phyloP scores from a whole-genome alignment of 2,797 vertebrate species.

The Taenioides sp. region DNA sequence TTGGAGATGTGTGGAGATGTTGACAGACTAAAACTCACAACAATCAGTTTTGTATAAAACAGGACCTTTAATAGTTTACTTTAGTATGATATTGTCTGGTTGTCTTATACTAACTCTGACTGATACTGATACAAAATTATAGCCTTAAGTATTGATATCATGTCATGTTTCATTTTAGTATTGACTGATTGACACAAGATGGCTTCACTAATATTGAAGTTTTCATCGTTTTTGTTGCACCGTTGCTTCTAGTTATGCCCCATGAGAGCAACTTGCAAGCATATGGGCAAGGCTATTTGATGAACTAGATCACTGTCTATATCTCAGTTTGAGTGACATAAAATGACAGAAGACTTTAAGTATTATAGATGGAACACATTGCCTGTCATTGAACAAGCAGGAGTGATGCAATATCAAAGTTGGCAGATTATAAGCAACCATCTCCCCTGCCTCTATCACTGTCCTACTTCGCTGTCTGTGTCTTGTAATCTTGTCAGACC shows the following conservation, averaged over 20 bases:
- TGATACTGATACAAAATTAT: no score
- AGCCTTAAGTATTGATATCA: no score
- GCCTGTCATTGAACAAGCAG: not conserved
- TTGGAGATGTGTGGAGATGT: no score
- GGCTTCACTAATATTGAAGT: no score
- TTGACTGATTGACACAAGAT: no score
- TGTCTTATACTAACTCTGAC: no score
- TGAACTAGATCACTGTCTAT: not conserved
- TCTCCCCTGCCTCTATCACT: slow-evolving; percentile 41
- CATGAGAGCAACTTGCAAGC: not conserved
- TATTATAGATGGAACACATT: not conserved
- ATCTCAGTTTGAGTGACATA: not conserved
- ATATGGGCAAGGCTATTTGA: not conserved
- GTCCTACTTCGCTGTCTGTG: slow-evolving; percentile 48
- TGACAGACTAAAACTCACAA: no score
- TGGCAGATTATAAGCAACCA: not conserved
- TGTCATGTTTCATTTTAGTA: no score
- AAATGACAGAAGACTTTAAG: not conserved
- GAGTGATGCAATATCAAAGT: not conserved
- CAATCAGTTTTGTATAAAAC: no score
- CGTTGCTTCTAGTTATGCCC: not conserved
- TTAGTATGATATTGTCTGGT: no score
- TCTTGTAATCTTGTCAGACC: slow-evolving; percentile 35
- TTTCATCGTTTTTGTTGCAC: not conserved
- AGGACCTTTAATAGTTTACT: no score